Base-by-base conservation (phyloP, 2,888 invertebrate genomes). In the Alcis repandata region DNA sequence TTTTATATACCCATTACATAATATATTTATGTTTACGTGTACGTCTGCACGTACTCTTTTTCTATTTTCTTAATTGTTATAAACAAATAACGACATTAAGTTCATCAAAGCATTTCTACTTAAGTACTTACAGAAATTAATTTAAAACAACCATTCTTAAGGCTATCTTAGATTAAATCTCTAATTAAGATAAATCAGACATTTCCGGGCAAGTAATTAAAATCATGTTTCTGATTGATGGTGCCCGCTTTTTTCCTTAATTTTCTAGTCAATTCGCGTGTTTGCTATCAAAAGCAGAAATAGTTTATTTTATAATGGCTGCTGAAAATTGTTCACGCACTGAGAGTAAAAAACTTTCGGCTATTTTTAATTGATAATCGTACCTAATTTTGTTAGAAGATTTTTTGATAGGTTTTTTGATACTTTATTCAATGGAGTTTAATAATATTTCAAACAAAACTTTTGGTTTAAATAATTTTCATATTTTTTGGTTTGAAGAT, bases 241-340 rank as follows among this genome's bases (percentile, higher is more conserved):
- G 27, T 10, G 22, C 2, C 45, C 41, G 15, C 13, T 11, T 38
- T 38, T 17, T 56, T 27, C 19, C 57, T 59, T 41, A 27, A 49
- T 52, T 63, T 59, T 20, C n/a, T 52, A 66, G 43, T 64, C 48
- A 62, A 52, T 40, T 63, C 27, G 65, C 70, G 63, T 71, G 70
- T 58, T 65, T 48, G 43, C 62, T 59, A 64, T 59, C 53, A 59
- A 46, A 33, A 13, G 59, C 32, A 48, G 58, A 66, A 65, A 59
- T 53, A 67, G 57, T 64, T 68, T 60, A 67, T 67, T 62, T 64
- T 62, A 58, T 54, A 67, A 63, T 63, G 57, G 49, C 60, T 59
- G 36, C 59, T 54, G 48, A 62, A 52, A 63, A 48, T 43, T 52
- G 38, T 20, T 17, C 32, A 49, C 48, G 48, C 48, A 49, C 48